Conservation (phyloP, 2,888 invertebrate genomes). For the Xylophagus ater region DNA sequence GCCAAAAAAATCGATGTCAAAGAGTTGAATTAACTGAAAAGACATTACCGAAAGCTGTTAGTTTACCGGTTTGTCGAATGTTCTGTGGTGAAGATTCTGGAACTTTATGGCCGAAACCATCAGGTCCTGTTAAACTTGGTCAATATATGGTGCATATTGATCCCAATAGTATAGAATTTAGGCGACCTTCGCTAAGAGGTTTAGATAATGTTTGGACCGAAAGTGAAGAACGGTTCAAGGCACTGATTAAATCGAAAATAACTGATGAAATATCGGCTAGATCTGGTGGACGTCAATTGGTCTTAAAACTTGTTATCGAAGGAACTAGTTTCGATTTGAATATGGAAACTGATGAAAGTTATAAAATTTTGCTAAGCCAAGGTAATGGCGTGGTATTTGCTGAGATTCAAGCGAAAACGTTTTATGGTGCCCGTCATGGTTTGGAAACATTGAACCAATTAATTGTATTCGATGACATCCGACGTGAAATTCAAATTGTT, state of each 20-base stretch:
- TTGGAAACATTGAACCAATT: slow-evolving; percentile 44
- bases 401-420: slow-evolving; percentile 43
- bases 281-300: slow-evolving; percentile 37
- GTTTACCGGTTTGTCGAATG: slow-evolving; percentile 41
- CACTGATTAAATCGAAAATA: slow-evolving; percentile 28
- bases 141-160: slow-evolving; percentile 38
- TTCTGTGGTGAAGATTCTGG: slow-evolving; percentile 42
- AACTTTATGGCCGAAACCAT: slow-evolving; percentile 40
- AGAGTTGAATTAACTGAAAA: slow-evolving; percentile 30
- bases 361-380: slow-evolving; percentile 30
- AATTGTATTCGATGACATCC: slow-evolving; percentile 36
- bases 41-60: slow-evolving; percentile 32
- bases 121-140: slow-evolving; percentile 37
- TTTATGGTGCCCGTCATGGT: slow-evolving; percentile 52
- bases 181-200: slow-evolving; percentile 24
- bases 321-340: slow-evolving; percentile 31
- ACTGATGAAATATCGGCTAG: slow-evolving; percentile 25
- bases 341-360: slow-evolving; percentile 46
- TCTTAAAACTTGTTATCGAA: slow-evolving; percentile 33
- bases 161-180: slow-evolving; percentile 32
- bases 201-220: slow-evolving; percentile 27
- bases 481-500: slow-evolving; percentile 44
- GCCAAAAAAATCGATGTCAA: slow-evolving; percentile 26
- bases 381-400: slow-evolving; percentile 38
- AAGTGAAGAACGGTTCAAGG: slow-evolving; percentile 36